Evolutionary conservation across 2,888 invertebrate species (phyloP).

Genomic region (Glaucopsyche alexis): DNA sequence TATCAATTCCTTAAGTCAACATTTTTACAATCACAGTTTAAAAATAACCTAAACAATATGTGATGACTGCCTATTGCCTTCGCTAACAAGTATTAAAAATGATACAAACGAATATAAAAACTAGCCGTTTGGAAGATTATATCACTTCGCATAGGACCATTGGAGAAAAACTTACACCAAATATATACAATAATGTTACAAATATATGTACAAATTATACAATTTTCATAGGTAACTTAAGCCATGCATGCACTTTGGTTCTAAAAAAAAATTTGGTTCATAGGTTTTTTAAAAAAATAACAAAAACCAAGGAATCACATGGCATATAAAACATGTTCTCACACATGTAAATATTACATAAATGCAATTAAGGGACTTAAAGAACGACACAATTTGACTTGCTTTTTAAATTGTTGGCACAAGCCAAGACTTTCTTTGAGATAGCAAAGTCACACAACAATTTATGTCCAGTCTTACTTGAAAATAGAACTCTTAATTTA

Average conservation of each 20-base stretch:
- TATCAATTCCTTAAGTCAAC: slow-evolving; percentile 34
- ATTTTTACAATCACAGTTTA: slow-evolving; percentile 34
- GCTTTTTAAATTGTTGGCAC: neutral
- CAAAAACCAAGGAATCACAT: slow-evolving; percentile 10
- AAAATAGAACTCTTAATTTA: neutral
- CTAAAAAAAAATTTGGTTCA: slow-evolving; percentile 50
- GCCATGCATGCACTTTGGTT: slow-evolving; percentile 52
- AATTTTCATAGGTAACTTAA: slow-evolving; percentile 48
- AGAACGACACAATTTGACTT: neutral
- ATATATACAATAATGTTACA: slow-evolving; percentile 25
- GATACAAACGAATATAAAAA: slow-evolving; percentile 26
- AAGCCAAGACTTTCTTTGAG: neutral
- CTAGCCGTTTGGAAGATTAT: slow-evolving; percentile 29
- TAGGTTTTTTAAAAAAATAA: neutral
- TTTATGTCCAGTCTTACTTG: neutral
- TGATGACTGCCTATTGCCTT: slow-evolving; percentile 37
- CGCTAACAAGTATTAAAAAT: slow-evolving; percentile 16
- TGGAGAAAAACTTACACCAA: slow-evolving; percentile 26
- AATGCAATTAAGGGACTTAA: slow-evolving; percentile 20
- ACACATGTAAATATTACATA: slow-evolving; percentile 20
- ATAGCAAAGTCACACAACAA: neutral
- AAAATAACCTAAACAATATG: slow-evolving; percentile 33
- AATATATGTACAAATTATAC: slow-evolving; percentile 26
- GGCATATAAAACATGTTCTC: slow-evolving; percentile 13
- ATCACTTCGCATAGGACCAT: slow-evolving; percentile 28